Evolutionary conservation across 1,140 invertebrate genomes (phyloP).

Genomic region (Sipha flava): DNA sequence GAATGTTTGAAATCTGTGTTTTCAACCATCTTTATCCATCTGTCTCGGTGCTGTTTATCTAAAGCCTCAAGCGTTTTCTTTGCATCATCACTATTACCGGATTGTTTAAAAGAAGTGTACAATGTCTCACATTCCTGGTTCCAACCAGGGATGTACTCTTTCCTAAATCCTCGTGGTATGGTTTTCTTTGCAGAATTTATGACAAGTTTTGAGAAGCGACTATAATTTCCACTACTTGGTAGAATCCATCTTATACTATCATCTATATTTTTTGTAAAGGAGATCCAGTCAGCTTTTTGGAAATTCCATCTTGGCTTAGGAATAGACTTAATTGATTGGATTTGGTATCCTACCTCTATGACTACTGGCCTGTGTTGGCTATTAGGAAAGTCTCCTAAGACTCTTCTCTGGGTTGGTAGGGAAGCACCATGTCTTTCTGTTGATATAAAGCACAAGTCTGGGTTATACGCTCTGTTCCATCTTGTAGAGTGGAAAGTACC

Average conservation of each 20-base stretch:
- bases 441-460: conserved; percentile 24
- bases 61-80: not conserved
- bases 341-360: conserved; percentile 6
- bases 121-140: not conserved
- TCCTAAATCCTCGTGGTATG: conserved; percentile 25
- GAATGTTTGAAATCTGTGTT: not conserved
- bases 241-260: conserved; percentile 18
- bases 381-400: conserved; percentile 7
- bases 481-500: conserved; percentile 24
- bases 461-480: conserved; percentile 27
- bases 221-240: conserved; percentile 12
- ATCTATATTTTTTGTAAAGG: conserved; percentile 4
- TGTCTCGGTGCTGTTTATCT: not conserved
- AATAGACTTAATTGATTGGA: conserved; percentile 18
- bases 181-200: conserved; percentile 26
- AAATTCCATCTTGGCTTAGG: conserved; percentile 29
- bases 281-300: not conserved
- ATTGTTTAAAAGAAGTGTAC: not conserved
- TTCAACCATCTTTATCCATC: not conserved
- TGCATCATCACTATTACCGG: not conserved
- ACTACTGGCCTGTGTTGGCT: conserved; percentile 31
- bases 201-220: conserved; percentile 5
- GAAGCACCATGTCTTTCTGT: not conserved
- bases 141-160: conserved; percentile 32
- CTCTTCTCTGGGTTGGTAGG: not conserved